phyloP scores from a whole-genome alignment of 2,797 vertebrate species.

The Psittacula echo region DNA sequence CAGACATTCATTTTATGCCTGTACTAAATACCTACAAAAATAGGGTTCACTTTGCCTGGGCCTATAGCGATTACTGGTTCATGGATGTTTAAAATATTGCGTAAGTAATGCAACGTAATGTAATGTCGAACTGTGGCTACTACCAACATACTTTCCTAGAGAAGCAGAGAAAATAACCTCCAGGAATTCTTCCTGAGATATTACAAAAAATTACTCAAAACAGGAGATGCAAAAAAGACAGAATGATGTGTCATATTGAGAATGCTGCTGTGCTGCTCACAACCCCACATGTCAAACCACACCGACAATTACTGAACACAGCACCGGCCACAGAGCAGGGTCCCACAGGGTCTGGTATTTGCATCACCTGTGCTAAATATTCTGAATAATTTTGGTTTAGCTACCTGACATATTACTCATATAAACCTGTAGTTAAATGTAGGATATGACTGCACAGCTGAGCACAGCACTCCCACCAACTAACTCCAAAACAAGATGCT shows the following conservation, averaged over 20 bases:
- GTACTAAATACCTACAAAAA: neutral
- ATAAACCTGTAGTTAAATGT: slow-evolving; percentile 12
- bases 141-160: neutral
- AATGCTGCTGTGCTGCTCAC: neutral
- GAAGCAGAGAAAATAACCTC: neutral
- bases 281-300: neutral
- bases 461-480: neutral
- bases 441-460: slow-evolving; percentile 35
- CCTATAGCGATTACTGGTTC: neutral
- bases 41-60: neutral
- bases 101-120: neutral
- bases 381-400: neutral
- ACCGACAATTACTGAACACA: neutral
- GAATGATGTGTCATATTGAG: neutral
- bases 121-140: neutral
- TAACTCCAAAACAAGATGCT: slow-evolving; percentile 53
- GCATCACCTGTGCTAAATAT: neutral
- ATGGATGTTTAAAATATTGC: neutral
- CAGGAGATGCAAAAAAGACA: neutral
- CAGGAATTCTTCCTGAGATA: neutral
- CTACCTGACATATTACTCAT: neutral
- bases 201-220: neutral
- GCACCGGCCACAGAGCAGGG: accelerated
- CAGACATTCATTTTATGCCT: neutral
- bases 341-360: neutral